phyloP scores from a whole-genome alignment of 2,888 invertebrate species.

The Cactoblastis cactorum region DNA sequence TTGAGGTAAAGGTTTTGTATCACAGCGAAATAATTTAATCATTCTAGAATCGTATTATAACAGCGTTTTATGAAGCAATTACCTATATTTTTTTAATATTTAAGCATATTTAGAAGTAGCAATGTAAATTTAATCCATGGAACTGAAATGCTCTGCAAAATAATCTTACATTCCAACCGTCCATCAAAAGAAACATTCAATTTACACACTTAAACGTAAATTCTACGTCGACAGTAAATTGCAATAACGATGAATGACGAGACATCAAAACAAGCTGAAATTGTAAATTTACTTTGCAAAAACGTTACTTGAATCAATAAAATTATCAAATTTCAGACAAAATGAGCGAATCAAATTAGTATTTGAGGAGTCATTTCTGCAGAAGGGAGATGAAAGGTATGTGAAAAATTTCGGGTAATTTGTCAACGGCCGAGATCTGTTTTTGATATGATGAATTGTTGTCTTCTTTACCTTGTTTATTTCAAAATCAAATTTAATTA shows the following conservation, averaged over 20 bases:
- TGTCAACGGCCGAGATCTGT: background rate
- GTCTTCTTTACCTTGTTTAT: background rate
- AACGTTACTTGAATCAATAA: conserved; percentile 8
- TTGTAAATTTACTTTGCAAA: background rate
- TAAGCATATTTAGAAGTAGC: too few species aligned
- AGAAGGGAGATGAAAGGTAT: conserved; percentile 89
- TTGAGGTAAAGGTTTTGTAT: too few species aligned
- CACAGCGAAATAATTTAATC: too few species aligned
- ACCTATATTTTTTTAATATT: too few species aligned
- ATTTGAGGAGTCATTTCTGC: conserved; percentile 89
- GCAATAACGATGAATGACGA: conserved; percentile 1
- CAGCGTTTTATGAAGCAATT: too few species aligned
- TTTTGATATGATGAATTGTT: background rate
- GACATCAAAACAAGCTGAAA: background rate
- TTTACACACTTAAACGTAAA: conserved; percentile 1
- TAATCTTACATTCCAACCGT: background rate
- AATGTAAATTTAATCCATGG: too few species aligned
- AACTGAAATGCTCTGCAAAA: too few species aligned
- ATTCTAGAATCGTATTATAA: too few species aligned
- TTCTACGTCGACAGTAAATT: conserved; percentile 7
- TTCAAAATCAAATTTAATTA: conserved; percentile 6
- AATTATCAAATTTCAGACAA: conserved; percentile 74
- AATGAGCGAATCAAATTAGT: conserved; percentile 88
- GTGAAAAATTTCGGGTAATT: conserved; percentile 12
- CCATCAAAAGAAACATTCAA: conserved; percentile 7